Conservation (phyloP, 2,797 vertebrate genomes). For the Alca torda region DNA sequence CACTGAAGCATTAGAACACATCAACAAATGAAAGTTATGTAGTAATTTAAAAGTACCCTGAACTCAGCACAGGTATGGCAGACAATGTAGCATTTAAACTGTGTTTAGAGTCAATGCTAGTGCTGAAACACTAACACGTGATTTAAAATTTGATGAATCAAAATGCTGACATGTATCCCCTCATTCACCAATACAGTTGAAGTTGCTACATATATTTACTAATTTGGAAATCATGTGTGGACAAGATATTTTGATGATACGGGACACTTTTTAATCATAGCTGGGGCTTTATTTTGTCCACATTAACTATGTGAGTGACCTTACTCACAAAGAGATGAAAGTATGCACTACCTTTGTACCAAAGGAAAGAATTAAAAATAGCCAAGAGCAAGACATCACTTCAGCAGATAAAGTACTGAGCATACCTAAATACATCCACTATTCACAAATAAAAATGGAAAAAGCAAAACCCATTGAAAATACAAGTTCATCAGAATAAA, state of each 20-base stretch:
- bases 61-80: background rate
- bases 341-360: background rate
- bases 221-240: background rate
- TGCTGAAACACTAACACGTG: background rate
- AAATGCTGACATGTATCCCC: background rate
- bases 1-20: background rate
- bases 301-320: constrained; percentile 37
- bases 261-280: constrained; percentile 22
- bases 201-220: background rate
- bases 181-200: background rate
- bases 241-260: background rate
- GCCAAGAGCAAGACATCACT: background rate
- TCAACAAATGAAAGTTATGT: background rate
- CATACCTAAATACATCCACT: constrained; percentile 22
- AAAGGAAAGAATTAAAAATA: constrained; percentile 51
- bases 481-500: background rate
- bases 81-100: background rate
- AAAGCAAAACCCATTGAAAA: background rate
- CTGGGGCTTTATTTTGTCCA: background rate
- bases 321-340: constrained; percentile 34
- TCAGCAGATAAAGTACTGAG: background rate
- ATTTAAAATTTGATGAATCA: background rate
- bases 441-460: background rate
- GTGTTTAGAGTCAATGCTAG: background rate
- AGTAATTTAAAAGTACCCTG: background rate